These are phyloP conservation scores for Schizothorax lantsangensis DNA, from an alignment of 2,797 vertebrate genomes.

Conservation along the genomic window DNA sequence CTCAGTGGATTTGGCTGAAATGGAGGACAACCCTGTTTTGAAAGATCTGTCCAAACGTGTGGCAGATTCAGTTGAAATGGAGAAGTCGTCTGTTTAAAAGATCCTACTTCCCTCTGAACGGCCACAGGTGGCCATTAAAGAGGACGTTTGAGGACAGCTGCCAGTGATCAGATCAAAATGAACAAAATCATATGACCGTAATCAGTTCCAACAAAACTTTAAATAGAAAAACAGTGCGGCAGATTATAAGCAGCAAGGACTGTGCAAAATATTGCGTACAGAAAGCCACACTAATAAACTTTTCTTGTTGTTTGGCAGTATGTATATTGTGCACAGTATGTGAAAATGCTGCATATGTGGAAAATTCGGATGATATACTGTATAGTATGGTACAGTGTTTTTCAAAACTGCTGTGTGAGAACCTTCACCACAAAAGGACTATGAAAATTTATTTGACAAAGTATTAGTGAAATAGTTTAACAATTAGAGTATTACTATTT, in stretches of 20 bases:
- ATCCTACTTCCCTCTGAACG: neutral
- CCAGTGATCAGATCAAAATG: conserved; percentile 31
- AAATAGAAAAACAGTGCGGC: neutral
- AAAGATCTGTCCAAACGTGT: neutral
- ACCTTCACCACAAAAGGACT: neutral
- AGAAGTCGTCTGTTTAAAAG: conserved; percentile 12
- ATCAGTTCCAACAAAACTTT: conserved; percentile 7
- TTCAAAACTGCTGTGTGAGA: neutral
- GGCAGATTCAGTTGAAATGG: conserved; percentile 2
- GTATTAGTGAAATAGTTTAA: neutral
- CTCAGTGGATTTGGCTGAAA: neutral
- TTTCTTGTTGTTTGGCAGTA: neutral
- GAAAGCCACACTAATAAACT: neutral
- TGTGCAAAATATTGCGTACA: neutral
- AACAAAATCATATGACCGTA: neutral
- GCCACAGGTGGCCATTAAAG: conserved; percentile 26
- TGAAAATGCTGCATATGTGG: neutral
- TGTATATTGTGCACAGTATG: neutral
- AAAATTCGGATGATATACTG: neutral
- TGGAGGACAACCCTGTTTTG: conserved; percentile 12
- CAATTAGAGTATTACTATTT: neutral
- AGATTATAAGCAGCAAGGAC: conserved; percentile 5
- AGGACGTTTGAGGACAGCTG: neutral
- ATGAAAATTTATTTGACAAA: neutral
- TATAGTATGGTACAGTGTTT: neutral